These are phyloP conservation scores for Phalanger gymnotis DNA, from an alignment of 2,797 vertebrate species.

Conservation along the genomic window DNA sequence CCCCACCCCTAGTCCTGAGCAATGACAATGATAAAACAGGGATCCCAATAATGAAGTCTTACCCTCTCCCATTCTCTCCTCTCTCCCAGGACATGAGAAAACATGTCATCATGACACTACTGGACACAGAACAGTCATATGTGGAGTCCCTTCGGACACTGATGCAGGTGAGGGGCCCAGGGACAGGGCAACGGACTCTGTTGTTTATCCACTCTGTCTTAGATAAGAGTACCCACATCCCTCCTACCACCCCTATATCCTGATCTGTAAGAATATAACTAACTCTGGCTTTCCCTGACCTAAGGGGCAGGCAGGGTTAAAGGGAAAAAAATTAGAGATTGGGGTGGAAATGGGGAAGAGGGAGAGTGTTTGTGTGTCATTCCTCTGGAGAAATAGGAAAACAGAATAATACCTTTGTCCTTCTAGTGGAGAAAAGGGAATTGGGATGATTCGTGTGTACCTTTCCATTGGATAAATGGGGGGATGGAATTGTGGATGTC, in stretches of 20 bases:
- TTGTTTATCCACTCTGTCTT: background rate
- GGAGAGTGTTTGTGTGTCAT: background rate
- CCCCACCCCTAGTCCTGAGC: background rate
- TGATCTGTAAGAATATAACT: background rate
- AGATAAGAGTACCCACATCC: background rate
- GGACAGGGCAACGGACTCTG: fast-evolving
- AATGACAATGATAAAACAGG: background rate
- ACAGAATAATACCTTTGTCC: background rate
- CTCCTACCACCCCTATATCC: background rate
- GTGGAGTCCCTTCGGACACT: constrained; percentile 97
- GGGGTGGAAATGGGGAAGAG: background rate
- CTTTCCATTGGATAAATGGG: background rate
- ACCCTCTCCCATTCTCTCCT: constrained; percentile 49
- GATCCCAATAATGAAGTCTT: constrained; percentile 14
- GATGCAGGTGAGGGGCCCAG: constrained; percentile 89
- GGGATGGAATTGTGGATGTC: background rate
- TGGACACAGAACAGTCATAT: constrained; percentile 98
- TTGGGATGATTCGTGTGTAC: background rate
- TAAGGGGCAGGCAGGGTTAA: background rate
- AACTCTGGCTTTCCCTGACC: background rate
- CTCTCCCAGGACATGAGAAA: constrained; percentile 95
- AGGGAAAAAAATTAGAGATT: background rate
- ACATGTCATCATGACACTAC: constrained; percentile 98
- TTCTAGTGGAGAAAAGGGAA: background rate
- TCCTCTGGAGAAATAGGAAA: background rate